Conservation (phyloP, 2,797 vertebrate species). For the Microctenopoma stevenorrisi region DNA sequence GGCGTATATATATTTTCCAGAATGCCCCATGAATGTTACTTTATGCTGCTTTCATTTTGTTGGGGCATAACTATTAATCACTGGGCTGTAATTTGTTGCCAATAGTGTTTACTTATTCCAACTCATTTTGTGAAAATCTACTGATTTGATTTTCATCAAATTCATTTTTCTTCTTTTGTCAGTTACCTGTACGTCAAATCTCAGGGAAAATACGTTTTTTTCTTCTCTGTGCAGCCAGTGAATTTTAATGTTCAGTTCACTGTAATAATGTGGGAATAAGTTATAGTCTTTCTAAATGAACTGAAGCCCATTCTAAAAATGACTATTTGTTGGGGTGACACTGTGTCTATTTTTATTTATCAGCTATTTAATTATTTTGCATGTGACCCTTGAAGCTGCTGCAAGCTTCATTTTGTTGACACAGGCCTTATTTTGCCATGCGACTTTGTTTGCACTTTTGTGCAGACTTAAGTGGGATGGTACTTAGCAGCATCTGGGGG, state of each 20-base stretch:
- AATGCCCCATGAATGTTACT: slow-evolving; percentile 26
- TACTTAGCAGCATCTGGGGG: slow-evolving; percentile 65
- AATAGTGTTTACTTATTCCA: slow-evolving; percentile 19
- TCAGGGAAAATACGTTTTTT: slow-evolving; percentile 1
- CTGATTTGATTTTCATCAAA: slow-evolving; percentile 14
- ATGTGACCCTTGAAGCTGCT: slow-evolving; percentile 33
- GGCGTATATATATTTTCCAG: slow-evolving; percentile 5
- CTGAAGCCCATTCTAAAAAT: slow-evolving; percentile 3
- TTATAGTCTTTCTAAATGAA: slow-evolving; percentile 15
- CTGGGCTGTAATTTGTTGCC: neutral
- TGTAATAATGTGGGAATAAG: slow-evolving; percentile 13
- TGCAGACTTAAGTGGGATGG: slow-evolving; percentile 56
- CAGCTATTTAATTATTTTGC: slow-evolving; percentile 9
- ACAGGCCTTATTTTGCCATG: slow-evolving; percentile 43
- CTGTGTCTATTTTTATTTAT: slow-evolving; percentile 3
- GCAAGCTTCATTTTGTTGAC: slow-evolving; percentile 47
- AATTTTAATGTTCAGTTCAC: slow-evolving; percentile 13
- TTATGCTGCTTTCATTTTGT: slow-evolving; percentile 27
- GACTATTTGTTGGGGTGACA: neutral
- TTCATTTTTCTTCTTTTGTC: slow-evolving; percentile 17
- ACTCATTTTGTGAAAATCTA: slow-evolving; percentile 6
- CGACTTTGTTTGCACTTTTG: slow-evolving; percentile 65
- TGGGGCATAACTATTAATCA: slow-evolving; percentile 3
- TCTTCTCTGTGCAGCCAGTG: slow-evolving; percentile 4
- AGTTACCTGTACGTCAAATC: slow-evolving; percentile 12